Evolutionary conservation across 2,113 vertebrate genomes (phyloP).

Genomic region (Steatornis caripensis): DNA sequence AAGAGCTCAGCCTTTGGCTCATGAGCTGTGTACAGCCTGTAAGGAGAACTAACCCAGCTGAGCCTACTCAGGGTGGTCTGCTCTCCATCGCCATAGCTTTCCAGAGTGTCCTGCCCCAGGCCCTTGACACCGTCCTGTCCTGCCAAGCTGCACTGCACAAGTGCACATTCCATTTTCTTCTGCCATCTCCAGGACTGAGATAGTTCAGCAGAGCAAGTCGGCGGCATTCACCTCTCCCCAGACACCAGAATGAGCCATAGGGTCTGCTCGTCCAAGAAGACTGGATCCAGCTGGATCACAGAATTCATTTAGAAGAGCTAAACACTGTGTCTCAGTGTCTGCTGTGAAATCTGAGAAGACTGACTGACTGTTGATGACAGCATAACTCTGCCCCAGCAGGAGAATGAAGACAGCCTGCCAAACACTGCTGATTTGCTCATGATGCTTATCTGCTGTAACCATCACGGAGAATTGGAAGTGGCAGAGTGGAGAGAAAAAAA

Average conservation of each 20-base stretch:
- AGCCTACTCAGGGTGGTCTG: neutral
- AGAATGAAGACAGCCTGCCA: constrained; percentile 18
- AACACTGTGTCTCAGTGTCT: neutral
- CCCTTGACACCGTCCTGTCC: neutral
- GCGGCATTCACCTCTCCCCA: neutral
- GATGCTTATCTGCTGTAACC: neutral
- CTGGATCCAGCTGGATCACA: neutral
- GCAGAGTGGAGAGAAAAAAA: neutral
- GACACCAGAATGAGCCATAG: neutral
- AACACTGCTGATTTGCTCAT: neutral
- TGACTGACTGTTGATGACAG: neutral
- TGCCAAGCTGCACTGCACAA: neutral
- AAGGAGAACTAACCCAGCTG: neutral
- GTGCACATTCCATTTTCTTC: neutral
- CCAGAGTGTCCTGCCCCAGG: neutral
- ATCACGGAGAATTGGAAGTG: neutral
- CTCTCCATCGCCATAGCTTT: neutral
- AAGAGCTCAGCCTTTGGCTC: neutral
- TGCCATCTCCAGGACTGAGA: neutral
- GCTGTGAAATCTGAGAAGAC: neutral
- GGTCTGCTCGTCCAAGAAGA: neutral
- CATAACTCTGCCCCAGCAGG: neutral
- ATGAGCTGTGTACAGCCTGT: neutral
- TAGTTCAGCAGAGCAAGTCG: neutral
- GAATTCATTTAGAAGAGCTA: neutral